Evolutionary conservation across 1,140 invertebrate species (phyloP), one percentile per base, ranked within the genome.

Genomic region (Ctenoplectra terminalis): DNA sequence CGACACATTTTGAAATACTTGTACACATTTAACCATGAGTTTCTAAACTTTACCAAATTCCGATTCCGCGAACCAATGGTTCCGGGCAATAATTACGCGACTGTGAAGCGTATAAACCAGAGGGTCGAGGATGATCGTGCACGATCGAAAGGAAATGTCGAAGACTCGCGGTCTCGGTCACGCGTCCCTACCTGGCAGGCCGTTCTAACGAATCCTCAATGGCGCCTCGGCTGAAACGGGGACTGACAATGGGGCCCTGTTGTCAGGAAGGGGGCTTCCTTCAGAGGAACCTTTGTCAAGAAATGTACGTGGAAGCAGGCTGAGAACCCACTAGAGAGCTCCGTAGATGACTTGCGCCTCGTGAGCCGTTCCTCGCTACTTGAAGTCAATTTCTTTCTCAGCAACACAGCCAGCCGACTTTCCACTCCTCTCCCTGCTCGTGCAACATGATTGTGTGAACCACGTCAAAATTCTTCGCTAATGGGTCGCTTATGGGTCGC

Each of bases 291-390:
- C 89, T 90, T 86, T 87, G 87, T 89, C 87, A 84, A 81, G 82
- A 82, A 86, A 89, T 81, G 84, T 84, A 85, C 81, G 85, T 73
- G 86, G 86, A 90, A 89, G 69, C 81, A 74, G 83, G 83, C 81
- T 64, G 77, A 87, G 87, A 87, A 85, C 74, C 84, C 86, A 87
- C 83, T 6, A 69, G 82, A 89, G 88, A 85, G 73, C 83, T 76
- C 78, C 79, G 84, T 88, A 83, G 90, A 92, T 92, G 91, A 92
- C 91, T 92, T 92, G 91, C 90, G 87, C 70, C 87, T 91, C 75
- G 85, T 75, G 85, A 85, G 83, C 82, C 90, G 86, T 87, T 83
- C 86, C 72, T 85, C 81, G 87, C 90, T 92, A 91, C 91, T 90
- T 89, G 80, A 91, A 90, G 87, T 89, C 87, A 90, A 87, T 88